Evolutionary conservation across 2,797 vertebrate genomes (phyloP), one percentile per base, ranked within the genome.

Genomic region (Champsocephalus esox): DNA sequence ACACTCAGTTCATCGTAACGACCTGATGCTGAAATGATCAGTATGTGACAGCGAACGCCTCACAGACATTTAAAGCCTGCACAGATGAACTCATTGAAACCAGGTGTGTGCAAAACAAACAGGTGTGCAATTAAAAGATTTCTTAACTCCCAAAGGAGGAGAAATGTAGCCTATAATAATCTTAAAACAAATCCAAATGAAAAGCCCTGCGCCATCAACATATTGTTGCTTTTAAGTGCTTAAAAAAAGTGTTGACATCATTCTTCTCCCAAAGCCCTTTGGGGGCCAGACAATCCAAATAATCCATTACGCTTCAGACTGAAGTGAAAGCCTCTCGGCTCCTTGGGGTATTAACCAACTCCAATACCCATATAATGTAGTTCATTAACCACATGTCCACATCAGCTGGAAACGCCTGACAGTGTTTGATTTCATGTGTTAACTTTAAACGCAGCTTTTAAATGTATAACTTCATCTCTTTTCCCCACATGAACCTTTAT

Each of bases 371-470:
- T 28, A 75, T 77, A 70, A 77, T 71, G 73, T 75, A 78, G 66
- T 69, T 87, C 79, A 79, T 81, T 79, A 83, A 76, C 63, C 77
- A 67, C 63, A 62, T 21, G 78, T 71, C 71, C 73, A 41, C 9
- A 13, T 69, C 52, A 56, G 49, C 75, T 61, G 62, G 67, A 80
- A 65, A 71, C 0, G 10, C 66, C 70, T n/a, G 45, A 58, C 55
- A 56, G 60, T 54, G 63, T 84, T 82, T 78, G 63, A 77, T 67
- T 70, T 49, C 32, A 57, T 14, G 19, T 32, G 51, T 60, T 79
- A 38, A 66, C 60, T 55, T 49, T 9, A 12, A 52, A 67, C 38
- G 65, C 60, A 60, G 28, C 50, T 34, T 70, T 88, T 58, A 66
- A 54, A 50, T 43, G 46, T 32, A 46, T 17, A 28, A 12, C 67